These are phyloP conservation scores for Tetramorium parvispinum DNA, from an alignment of 1,140 invertebrate genomes.

Conservation along the genomic window DNA sequence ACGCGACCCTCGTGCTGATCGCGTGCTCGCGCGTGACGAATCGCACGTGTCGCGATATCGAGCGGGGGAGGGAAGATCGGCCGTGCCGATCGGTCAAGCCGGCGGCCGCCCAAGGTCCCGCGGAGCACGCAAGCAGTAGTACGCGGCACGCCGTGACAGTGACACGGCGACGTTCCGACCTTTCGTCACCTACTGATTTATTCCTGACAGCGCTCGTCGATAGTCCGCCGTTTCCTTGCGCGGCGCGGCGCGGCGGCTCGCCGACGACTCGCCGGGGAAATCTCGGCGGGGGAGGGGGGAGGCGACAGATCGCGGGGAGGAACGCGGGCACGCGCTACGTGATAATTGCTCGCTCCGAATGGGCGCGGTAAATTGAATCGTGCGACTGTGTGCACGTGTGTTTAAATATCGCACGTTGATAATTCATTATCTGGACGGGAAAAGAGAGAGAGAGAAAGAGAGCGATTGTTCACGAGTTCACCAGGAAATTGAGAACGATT, in stretches of 20 bases:
- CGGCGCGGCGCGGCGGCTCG: not conserved
- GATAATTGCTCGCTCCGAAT: constrained; percentile 16
- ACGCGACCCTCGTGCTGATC: constrained; percentile 61
- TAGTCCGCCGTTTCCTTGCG: not conserved
- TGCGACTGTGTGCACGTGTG: not conserved
- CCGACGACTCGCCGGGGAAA: not conserved
- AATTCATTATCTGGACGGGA: constrained; percentile 22
- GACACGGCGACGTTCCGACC: not conserved
- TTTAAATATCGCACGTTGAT: constrained; percentile 27
- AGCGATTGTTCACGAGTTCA: not conserved
- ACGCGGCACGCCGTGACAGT: not conserved
- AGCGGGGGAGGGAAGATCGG: constrained; percentile 4
- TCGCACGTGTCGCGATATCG: constrained; percentile 4
- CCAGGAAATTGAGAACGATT: constrained; percentile 3
- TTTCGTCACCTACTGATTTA: not conserved
- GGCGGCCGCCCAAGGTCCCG: not conserved
- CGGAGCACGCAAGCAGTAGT: not conserved
- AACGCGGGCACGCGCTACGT: not conserved
- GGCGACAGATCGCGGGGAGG: not conserved
- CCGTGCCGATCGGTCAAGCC: not conserved
- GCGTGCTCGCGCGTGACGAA: constrained; percentile 31
- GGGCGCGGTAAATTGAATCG: constrained; percentile 42
- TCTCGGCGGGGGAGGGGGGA: not conserved
- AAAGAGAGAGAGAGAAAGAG: too few species aligned
- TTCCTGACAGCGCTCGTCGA: not conserved